Conservation (phyloP, 1,140 invertebrate genomes). For the Triops longicaudatus region DNA sequence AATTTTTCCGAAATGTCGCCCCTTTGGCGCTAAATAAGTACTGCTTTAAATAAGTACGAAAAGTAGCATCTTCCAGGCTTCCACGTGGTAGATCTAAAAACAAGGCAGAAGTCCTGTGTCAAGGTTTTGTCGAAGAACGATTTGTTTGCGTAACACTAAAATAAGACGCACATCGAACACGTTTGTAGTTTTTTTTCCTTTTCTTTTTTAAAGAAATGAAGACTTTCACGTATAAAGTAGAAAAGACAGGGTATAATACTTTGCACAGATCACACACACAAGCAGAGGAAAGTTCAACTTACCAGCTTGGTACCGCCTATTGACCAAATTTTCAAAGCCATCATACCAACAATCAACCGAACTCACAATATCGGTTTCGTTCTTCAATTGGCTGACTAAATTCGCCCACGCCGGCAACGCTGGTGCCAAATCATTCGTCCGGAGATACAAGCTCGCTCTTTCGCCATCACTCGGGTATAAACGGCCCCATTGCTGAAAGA, state of each 20-base stretch:
- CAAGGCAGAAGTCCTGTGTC: slow-evolving; percentile 26
- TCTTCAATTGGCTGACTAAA: slow-evolving; percentile 46
- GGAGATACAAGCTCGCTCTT: slow-evolving; percentile 56
- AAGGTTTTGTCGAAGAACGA: not conserved
- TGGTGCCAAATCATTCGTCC: slow-evolving; percentile 53
- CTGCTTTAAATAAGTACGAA: slow-evolving; percentile 53
- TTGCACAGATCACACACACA: too few relatives aligned
- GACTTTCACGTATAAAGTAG: too few relatives aligned
- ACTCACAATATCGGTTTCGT: slow-evolving; percentile 46
- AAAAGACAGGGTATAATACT: too few relatives aligned
- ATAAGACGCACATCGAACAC: too few relatives aligned
- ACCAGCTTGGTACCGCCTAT: slow-evolving; percentile 42
- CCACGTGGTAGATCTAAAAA: slow-evolving; percentile 43
- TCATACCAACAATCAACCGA: slow-evolving; percentile 51
- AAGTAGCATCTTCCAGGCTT: slow-evolving; percentile 45
- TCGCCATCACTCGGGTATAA: slow-evolving; percentile 57
- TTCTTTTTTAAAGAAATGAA: too few relatives aligned
- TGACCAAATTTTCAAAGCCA: slow-evolving; percentile 52
- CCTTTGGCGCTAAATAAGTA: slow-evolving; percentile 59
- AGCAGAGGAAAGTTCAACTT: slow-evolving; percentile 23
- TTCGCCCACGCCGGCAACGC: slow-evolving; percentile 53
- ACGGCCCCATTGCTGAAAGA: slow-evolving; percentile 43
- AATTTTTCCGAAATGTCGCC: slow-evolving; percentile 57
- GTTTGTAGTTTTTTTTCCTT: too few relatives aligned
- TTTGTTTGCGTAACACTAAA: too few relatives aligned